Base-by-base conservation (phyloP, 2,113 vertebrate species). In the Microtus richardsoni region DNA sequence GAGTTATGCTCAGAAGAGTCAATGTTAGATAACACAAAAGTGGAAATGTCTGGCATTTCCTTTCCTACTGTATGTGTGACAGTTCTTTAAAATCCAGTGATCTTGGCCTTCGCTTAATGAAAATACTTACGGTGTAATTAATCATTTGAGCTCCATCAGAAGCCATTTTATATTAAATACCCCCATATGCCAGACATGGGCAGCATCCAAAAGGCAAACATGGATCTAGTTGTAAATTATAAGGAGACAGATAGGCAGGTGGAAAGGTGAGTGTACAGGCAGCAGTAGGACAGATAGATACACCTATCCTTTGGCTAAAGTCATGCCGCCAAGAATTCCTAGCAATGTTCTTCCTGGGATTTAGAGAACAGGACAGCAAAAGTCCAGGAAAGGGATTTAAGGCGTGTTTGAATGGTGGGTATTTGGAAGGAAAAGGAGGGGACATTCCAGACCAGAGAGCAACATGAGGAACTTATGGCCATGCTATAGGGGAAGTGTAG, bases 21-120 rank as follows among this genome's bases (percentile, higher is more conserved):
- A 86, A 19, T 64, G 92, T 95, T 88, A 33, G 36, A 64, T 85
- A n/a, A 62, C n/a, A 47, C 14, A 86, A 93, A 96, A 92, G 93
- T 74, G 58, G 94, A 94, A 93, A n/a, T 49, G 1, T n/a, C 84
- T 70, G 52, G 33, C 47, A 47, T 49, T 74, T 44, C 74, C 7
- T 28, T 4, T 54, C 2, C 84, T 73, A 28, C 75, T 14, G 0
- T 87, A n/a, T 36, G 41, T 93, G 80, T 73, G n/a, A 2, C 78
- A 19, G 3, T 70, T 70, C 36, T 36, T 73, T 77, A 58, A 83
- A 78, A 13, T 79, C 79, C 62, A 84, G 54, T 30, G 47, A n/a
- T 83, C 49, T 47, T 49, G n/a, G 6, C 13, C 75, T 93, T 90
- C 16, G 58, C 64, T 93, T 90, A 39, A 62, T 88, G 83, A 93